A percentile compares a stretch with the other conserved stretches of the same genome.
Conservation (phyloP, 2,113 vertebrate genomes). For the Etheostoma cragini region DNA sequence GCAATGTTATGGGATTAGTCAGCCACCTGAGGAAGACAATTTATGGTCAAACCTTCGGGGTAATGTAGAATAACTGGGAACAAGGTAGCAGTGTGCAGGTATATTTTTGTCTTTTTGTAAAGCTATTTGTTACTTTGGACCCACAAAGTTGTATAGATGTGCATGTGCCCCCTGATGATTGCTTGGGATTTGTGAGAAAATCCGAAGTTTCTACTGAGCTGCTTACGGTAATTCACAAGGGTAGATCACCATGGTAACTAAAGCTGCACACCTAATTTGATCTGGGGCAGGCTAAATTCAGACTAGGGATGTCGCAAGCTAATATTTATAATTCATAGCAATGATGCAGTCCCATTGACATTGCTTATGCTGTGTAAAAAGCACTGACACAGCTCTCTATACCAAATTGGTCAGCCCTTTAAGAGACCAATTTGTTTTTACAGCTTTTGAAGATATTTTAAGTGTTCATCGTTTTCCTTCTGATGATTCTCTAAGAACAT, state of each 20-base stretch:
- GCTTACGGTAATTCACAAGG: background rate
- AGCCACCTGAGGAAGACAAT: background rate
- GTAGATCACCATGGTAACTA: constrained; percentile 3
- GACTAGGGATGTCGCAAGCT: constrained; percentile 33
- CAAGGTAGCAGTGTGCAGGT: background rate
- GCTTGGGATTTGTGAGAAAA: background rate
- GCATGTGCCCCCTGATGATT: background rate
- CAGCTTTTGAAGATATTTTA: background rate
- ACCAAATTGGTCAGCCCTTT: background rate
- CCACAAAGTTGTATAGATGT: background rate
- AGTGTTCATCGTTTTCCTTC: background rate
- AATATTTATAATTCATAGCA: constrained; percentile 60
- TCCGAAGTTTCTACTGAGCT: background rate
- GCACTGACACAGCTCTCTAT: background rate
- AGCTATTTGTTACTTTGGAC: background rate
- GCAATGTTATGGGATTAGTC: constrained; percentile 17
- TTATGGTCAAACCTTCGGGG: background rate
- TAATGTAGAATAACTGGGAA: background rate
- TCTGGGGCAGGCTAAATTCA: constrained; percentile 38
- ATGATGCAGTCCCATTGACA: constrained; percentile 35
- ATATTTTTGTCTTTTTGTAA: background rate
- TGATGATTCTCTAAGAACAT: background rate
- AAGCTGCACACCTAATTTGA: constrained; percentile 30
- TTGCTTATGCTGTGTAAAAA: constrained; percentile 16
- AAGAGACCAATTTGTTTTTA: background rate